Percentiles rank a stretch among this genome's conserved stretches.
These are phyloP conservation scores for Quadroppia sp. DNA, from an alignment of 2,888 invertebrate genomes.

Conservation along the genomic window DNA sequence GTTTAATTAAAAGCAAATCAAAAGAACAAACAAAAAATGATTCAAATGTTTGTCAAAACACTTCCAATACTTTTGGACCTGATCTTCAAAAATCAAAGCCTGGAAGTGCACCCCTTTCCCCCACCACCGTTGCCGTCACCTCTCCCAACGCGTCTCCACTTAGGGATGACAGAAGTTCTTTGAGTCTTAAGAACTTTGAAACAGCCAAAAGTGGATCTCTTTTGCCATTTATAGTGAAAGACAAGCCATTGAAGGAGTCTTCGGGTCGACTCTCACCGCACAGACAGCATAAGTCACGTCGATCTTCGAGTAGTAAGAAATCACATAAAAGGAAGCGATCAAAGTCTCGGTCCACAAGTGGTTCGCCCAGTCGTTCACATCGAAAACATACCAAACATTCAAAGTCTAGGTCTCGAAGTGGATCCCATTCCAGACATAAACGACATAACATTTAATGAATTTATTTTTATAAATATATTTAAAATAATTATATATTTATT, in stretches of 20 bases:
- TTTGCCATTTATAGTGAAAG: slow-evolving; percentile 27
- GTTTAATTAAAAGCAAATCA: slow-evolving; percentile 55
- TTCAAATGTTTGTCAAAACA: slow-evolving; percentile 7
- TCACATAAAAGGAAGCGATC: slow-evolving; percentile 17
- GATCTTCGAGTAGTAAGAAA: background rate
- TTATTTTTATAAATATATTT: background rate
- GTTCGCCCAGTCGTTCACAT: background rate
- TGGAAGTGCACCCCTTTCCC: slow-evolving; percentile 25
- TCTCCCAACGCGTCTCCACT: background rate
- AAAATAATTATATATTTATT: too few relatives aligned
- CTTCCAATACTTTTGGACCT: background rate
- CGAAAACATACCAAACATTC: slow-evolving; percentile 6
- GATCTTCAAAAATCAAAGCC: slow-evolving; percentile 4
- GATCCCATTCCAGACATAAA: slow-evolving; percentile 25
- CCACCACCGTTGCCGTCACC: slow-evolving; percentile 28
- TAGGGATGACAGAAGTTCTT: background rate
- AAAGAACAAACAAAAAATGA: slow-evolving; percentile 35
- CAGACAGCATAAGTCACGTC: background rate
- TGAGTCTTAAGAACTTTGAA: background rate
- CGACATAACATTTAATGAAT: background rate
- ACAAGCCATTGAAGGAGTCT: slow-evolving; percentile 26
- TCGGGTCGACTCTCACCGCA: background rate
- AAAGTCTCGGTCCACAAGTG: background rate
- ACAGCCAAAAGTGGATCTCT: slow-evolving; percentile 14
- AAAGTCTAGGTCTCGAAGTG: slow-evolving; percentile 27